These are phyloP conservation scores for Drosophila eohydei DNA, from an alignment of 2,888 invertebrate species.

Conservation along the genomic window DNA sequence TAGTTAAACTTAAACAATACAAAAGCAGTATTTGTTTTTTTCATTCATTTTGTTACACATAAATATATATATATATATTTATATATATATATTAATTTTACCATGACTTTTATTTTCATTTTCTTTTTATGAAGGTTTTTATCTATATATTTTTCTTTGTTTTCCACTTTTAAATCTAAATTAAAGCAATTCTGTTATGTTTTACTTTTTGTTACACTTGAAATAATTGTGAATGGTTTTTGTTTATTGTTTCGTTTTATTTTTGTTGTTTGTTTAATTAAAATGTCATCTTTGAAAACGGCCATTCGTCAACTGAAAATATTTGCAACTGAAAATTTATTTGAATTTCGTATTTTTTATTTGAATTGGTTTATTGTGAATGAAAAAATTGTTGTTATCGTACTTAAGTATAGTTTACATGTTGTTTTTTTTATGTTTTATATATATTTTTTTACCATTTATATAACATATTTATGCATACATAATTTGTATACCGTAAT, in stretches of 20 bases:
- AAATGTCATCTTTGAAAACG: slow-evolving; percentile 27
- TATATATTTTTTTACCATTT: slow-evolving; percentile 50
- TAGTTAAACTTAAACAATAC: slow-evolving; percentile 83
- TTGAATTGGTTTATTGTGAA: slow-evolving; percentile 43
- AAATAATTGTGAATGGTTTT: slow-evolving; percentile 40
- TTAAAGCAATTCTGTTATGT: slow-evolving; percentile 80
- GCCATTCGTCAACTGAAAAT: slow-evolving; percentile 29
- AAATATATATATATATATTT: slow-evolving; percentile 47
- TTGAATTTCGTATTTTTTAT: slow-evolving; percentile 2
- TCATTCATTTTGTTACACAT: slow-evolving; percentile 71
- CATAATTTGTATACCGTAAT: slow-evolving; percentile 57
- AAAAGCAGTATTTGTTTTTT: slow-evolving; percentile 82
- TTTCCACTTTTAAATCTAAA: slow-evolving; percentile 74
- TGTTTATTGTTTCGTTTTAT: slow-evolving; percentile 35
- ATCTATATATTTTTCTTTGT: slow-evolving; percentile 46
- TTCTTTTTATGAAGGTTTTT: slow-evolving; percentile 44
- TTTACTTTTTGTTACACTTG: slow-evolving; percentile 43
- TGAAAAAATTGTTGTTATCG: slow-evolving; percentile 45
- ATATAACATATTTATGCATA: slow-evolving; percentile 56
- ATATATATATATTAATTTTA: slow-evolving; percentile 56
- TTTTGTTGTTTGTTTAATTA: slow-evolving; percentile 9
- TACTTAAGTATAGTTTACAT: slow-evolving; percentile 59
- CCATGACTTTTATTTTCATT: slow-evolving; percentile 61
- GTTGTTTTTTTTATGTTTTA: slow-evolving; percentile 24
- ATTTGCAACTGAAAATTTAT: slow-evolving; percentile 9